phyloP scores from a whole-genome alignment of 1,140 invertebrate genomes.

The fruit fly (Drosophila melanogaster) region DNA sequence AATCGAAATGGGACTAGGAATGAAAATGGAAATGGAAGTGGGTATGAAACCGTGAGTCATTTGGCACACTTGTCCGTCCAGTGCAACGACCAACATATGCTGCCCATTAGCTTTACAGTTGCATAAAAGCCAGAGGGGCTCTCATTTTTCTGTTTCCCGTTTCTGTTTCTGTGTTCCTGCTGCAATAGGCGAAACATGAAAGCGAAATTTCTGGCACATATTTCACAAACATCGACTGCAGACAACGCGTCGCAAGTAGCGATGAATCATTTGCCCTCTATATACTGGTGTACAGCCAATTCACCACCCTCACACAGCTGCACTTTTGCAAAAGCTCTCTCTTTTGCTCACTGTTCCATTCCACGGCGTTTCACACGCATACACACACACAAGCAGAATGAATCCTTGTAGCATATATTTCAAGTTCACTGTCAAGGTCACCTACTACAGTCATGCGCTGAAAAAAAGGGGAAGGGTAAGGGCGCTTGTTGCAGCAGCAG shows the following conservation, averaged over 20 bases:
- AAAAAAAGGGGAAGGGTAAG: conserved; percentile 20
- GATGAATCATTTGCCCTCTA: conserved; percentile 65
- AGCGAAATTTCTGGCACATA: conserved; percentile 82
- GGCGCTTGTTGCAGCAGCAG: conserved; percentile 34
- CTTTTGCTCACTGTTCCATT: conserved; percentile 23
- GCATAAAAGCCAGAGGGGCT: conserved; percentile 67
- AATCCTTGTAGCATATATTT: conserved; percentile 83
- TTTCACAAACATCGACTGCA: conserved; percentile 61
- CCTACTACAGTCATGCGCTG: conserved; percentile 79
- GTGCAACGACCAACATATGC: conserved; percentile 37
- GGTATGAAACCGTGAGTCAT: conserved; percentile 24
- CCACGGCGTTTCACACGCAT: conserved; percentile 23
- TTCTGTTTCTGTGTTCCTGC: conserved; percentile 10
- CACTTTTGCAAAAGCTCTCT: conserved; percentile 28
- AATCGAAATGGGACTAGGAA: conserved; percentile 25
- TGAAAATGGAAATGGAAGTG: conserved; percentile 35
- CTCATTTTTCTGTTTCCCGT: not conserved
- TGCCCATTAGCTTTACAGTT: conserved; percentile 35
- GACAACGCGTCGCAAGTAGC: conserved; percentile 65
- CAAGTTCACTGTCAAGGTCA: conserved; percentile 85
- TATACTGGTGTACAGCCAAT: conserved; percentile 3
- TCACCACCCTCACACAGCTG: conserved; percentile 34
- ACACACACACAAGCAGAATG: conserved; percentile 21
- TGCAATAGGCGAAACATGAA: conserved; percentile 65
- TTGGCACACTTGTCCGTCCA: conserved; percentile 41